A percentile compares a stretch with the other conserved stretches of the same genome.
These are phyloP conservation scores for Apus apus DNA, from an alignment of 2,113 vertebrate genomes.

Conservation along the genomic window DNA sequence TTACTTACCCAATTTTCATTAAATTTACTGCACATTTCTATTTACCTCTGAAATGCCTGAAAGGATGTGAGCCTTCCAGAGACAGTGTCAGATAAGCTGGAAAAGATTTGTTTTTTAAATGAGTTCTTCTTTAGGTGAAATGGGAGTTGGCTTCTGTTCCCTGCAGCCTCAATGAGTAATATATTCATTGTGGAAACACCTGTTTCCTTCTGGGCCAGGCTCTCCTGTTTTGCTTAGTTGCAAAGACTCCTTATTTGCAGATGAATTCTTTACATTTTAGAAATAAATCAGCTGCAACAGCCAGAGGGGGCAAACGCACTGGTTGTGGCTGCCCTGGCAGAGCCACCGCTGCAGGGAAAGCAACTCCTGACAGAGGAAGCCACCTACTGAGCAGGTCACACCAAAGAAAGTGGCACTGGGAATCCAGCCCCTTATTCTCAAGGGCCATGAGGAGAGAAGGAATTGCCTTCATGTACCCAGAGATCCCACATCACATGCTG, in stretches of 20 bases:
- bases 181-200: not conserved
- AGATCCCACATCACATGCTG: not conserved
- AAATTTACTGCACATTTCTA: not conserved
- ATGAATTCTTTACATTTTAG: not conserved
- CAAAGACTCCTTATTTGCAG: not conserved
- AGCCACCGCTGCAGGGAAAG: not conserved
- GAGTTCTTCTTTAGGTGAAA: not conserved
- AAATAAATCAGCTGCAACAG: not conserved
- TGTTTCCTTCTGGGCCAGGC: not conserved
- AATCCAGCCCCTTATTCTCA: not conserved
- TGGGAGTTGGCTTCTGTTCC: not conserved
- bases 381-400: not conserved
- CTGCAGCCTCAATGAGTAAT: not conserved
- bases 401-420: not conserved
- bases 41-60: not conserved
- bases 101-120: not conserved
- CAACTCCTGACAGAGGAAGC: no score
- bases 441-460: not conserved
- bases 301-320: not conserved
- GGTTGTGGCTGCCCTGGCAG: not conserved
- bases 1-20: not conserved
- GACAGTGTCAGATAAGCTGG: not conserved
- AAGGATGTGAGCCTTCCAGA: not conserved
- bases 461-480: not conserved
- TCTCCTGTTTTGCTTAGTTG: not conserved